Base-by-base conservation (phyloP, 2,888 invertebrate genomes). In the Icerya purchasi region DNA sequence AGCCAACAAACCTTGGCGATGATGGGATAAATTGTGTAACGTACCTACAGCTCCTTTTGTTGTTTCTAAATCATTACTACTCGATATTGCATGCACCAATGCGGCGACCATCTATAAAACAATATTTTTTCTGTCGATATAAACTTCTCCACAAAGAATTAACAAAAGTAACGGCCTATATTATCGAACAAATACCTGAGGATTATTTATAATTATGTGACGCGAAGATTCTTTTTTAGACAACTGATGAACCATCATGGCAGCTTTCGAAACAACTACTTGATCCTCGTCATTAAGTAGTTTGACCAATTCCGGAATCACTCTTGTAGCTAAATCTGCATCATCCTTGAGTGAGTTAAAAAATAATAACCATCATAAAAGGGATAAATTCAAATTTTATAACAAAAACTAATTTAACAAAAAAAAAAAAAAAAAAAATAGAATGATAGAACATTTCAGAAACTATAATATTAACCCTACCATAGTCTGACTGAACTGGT, bases 191-290 rank as follows among this genome's bases (percentile, higher is more conserved):
- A 64, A 62, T 61, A 73, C 72, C 73, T 88, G 88, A 10, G 89
- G 86, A 60, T 89, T 90, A 73, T 92, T 92, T 91, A 92, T 92
- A 67, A 94, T 90, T 62, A 94, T 96, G 69, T 94, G 93, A 56
- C 93, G 81, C 5, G 89, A 89, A 19, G 94, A 94, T 72, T 97
- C 97, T 72, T 97, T 96, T 78, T 96, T 96, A 19, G 94, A 94
- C 65, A 98, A 77, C 71, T 97, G 93, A 72, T 97, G 96, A 1
- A 98, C 94, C 89, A 97, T 93, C 91, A 94, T 94, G 62, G 96
- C 96, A 22, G 98, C 98, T 71, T 97, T 92, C 2, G 91, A 91
- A 0, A 97, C 97, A 3, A 92, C 89, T 22, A 93, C 93, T 75
- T 93, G 92, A 73, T 94, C 93, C 72, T 92, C 90, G 70, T 93